phyloP scores from a whole-genome alignment of 2,113 vertebrate species.

The Grallaria varia region DNA sequence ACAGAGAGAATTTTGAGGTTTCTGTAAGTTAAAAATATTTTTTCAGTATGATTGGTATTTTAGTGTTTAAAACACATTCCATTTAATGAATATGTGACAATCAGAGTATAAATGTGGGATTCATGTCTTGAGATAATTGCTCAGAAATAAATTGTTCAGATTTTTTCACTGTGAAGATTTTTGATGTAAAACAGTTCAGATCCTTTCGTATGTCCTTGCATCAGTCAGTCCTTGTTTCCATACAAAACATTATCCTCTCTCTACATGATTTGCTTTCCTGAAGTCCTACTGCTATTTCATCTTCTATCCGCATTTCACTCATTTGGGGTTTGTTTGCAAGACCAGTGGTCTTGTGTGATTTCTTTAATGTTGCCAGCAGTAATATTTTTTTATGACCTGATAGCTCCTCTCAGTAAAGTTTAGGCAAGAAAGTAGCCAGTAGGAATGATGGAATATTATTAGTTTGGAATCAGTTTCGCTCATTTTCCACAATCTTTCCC shows the following conservation, averaged over 20 bases:
- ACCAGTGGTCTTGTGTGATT: neutral
- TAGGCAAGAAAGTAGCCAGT: neutral
- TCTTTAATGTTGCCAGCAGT: neutral
- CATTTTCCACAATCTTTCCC: neutral
- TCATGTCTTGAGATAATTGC: neutral
- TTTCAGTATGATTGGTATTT: neutral
- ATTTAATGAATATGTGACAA: neutral
- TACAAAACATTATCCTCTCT: neutral
- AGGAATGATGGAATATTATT: neutral
- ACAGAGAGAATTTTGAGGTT: neutral
- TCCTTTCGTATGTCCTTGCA: neutral
- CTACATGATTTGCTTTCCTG: neutral
- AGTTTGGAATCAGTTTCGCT: neutral
- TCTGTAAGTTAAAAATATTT: neutral
- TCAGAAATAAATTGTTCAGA: neutral
- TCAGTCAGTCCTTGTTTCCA: neutral
- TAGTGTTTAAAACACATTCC: neutral
- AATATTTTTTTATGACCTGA: neutral
- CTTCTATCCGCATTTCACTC: neutral
- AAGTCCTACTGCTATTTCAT: neutral
- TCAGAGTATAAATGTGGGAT: neutral
- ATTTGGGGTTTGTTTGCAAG: neutral
- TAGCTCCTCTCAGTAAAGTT: neutral
- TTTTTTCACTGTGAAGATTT: neutral
- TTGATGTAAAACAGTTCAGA: neutral